phyloP scores from a whole-genome alignment of 37 sponge, comb jelly and placozoan genomes.

The Beroe forskalii region DNA sequence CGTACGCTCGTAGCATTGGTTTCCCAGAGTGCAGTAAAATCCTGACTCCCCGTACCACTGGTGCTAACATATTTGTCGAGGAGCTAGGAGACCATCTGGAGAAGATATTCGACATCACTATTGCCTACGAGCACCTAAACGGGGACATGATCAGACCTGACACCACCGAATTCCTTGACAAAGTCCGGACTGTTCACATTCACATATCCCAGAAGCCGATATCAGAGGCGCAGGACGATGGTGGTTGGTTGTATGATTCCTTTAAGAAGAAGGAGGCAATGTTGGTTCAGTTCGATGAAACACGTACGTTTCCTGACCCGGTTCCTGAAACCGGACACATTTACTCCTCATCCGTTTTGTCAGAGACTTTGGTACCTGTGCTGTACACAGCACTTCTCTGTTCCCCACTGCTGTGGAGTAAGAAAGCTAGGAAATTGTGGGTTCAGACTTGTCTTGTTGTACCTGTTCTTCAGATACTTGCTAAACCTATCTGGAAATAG shows the following conservation, averaged over 20 bases:
- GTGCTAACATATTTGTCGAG: conserved; percentile 51
- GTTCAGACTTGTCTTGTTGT: conserved; percentile 41
- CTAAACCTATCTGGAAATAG: conserved; percentile 62
- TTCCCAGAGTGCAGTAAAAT: background rate
- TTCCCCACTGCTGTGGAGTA: background rate
- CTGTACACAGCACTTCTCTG: conserved; percentile 49
- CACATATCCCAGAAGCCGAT: conserved; percentile 16
- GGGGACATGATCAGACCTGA: conserved; percentile 45
- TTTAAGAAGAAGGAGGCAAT: conserved; percentile 14
- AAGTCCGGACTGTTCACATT: conserved; percentile 11
- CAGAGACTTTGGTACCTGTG: conserved; percentile 12
- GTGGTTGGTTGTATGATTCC: conserved; percentile 44
- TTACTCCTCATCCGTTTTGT: background rate
- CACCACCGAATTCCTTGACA: conserved; percentile 33
- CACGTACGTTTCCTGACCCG: background rate
- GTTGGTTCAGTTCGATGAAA: conserved; percentile 32
- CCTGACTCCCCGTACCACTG: conserved; percentile 22
- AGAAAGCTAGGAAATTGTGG: background rate
- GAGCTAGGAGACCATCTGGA: conserved; percentile 52
- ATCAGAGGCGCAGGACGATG: background rate
- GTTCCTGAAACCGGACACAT: background rate
- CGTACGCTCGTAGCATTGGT: conserved; percentile 37
- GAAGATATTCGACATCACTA: conserved; percentile 63
- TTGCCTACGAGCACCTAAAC: conserved; percentile 2
- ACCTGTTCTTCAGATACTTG: conserved; percentile 30